phyloP scores from a whole-genome alignment of 1,140 invertebrate species.

The Mizuhopecten yessoensis region DNA sequence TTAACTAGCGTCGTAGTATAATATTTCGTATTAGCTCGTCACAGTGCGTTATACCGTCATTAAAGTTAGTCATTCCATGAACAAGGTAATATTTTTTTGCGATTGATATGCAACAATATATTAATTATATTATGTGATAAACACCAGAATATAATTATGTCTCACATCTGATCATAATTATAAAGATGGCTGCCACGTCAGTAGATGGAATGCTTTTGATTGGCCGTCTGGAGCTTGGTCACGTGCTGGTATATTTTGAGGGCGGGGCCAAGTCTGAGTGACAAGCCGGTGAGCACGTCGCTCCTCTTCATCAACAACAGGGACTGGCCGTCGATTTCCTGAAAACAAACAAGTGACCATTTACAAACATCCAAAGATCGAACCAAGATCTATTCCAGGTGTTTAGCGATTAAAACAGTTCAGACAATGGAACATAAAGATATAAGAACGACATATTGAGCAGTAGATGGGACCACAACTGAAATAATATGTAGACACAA shows the following conservation, averaged over 20 bases:
- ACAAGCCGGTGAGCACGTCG: constrained; percentile 91
- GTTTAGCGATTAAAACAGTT: no score
- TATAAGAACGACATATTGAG: no score
- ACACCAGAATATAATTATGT: background rate
- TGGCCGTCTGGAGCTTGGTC: constrained; percentile 82
- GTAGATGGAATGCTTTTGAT: constrained; percentile 48
- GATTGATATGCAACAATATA: background rate
- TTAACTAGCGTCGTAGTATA: no score
- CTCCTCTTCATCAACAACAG: constrained; percentile 90
- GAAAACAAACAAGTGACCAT: constrained; percentile 71
- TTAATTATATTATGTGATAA: background rate
- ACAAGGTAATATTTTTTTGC: background rate
- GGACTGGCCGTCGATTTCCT: constrained; percentile 95
- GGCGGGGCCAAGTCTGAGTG: constrained; percentile 92
- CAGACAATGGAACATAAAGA: no score
- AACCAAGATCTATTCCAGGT: no score
- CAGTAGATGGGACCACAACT: no score
- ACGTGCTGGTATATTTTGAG: constrained; percentile 92
- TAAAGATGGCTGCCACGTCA: background rate
- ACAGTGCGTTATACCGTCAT: no score
- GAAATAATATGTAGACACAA: no score
- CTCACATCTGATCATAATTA: no score
- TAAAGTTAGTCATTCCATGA: no score
- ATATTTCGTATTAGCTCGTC: no score
- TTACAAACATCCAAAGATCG: no score